A percentile compares a stretch with the other conserved stretches of the same genome.
Evolutionary conservation across 1,140 invertebrate genomes (phyloP).

Genomic region (Maniola jurtina): DNA sequence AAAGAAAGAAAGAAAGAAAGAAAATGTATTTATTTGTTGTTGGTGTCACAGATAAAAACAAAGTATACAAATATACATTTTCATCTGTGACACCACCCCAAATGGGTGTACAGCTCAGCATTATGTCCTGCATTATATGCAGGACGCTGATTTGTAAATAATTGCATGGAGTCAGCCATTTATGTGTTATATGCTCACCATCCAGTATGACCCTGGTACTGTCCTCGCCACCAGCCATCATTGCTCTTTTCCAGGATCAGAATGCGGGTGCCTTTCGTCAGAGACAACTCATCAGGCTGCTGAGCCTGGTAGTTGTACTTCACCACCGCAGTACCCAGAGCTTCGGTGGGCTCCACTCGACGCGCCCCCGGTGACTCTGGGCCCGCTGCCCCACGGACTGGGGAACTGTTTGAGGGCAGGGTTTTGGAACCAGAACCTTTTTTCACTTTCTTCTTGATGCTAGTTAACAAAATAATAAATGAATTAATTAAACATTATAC

Average conservation of each 20-base stretch:
- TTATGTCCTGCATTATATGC: too few relatives aligned
- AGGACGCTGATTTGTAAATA: too few relatives aligned
- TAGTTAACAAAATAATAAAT: constrained; percentile 58
- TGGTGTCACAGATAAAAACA: too few relatives aligned
- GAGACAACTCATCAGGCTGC: constrained; percentile 96
- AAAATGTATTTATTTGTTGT: too few relatives aligned
- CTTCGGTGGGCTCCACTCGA: constrained; percentile 84
- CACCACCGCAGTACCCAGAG: constrained; percentile 94
- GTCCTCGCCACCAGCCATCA: constrained; percentile 99
- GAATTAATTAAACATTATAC: background rate
- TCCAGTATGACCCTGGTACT: constrained; percentile 86
- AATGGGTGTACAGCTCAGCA: too few relatives aligned
- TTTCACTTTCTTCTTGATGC: constrained; percentile 96
- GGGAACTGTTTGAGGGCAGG: constrained; percentile 88
- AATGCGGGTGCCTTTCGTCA: constrained; percentile 94
- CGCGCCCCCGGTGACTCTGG: constrained; percentile 85
- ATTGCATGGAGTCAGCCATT: background rate
- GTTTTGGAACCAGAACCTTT: constrained; percentile 92
- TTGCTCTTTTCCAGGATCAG: constrained; percentile 98
- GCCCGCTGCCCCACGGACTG: constrained; percentile 84
- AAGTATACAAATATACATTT: too few relatives aligned
- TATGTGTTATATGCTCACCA: constrained; percentile 77
- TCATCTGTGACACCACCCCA: too few relatives aligned
- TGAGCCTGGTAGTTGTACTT: constrained; percentile 99
- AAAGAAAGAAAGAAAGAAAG: too few relatives aligned